A percentile compares a stretch with the other conserved stretches of the same genome.
Conservation (phyloP, 2,888 invertebrate species). For the Cactoblastis cactorum region DNA sequence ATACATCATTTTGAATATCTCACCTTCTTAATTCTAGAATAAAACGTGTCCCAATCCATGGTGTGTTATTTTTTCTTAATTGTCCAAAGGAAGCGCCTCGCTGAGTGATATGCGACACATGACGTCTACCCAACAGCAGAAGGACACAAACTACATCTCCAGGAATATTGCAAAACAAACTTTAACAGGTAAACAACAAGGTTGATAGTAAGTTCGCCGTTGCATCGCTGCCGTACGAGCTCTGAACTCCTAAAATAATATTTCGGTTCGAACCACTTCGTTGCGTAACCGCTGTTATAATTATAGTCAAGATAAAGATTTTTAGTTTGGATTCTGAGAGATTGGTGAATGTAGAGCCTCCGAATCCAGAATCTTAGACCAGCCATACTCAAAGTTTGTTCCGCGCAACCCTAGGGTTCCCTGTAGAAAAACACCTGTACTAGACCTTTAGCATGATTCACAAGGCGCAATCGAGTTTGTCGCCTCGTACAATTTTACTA, state of each 20-base stretch:
- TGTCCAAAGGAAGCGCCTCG: constrained; percentile 72
- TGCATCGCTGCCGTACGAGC: constrained; percentile 43
- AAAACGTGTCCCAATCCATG: constrained; percentile 35
- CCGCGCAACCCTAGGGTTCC: too few relatives aligned
- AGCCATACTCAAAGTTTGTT: too few relatives aligned
- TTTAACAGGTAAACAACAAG: constrained; percentile 44
- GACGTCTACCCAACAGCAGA: constrained; percentile 43
- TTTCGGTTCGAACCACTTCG: constrained; percentile 71
- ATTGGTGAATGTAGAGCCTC: not conserved
- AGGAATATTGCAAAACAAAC: constrained; percentile 47
- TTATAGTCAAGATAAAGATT: constrained; percentile 56
- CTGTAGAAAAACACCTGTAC: too few relatives aligned
- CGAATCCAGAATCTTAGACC: not conserved
- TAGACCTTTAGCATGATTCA: too few relatives aligned
- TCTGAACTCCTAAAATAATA: constrained; percentile 78
- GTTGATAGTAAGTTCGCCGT: constrained; percentile 39
- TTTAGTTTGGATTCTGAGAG: constrained; percentile 20
- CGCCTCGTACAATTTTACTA: too few relatives aligned
- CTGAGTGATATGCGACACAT: constrained; percentile 77
- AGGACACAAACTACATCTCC: constrained; percentile 41
- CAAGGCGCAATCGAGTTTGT: too few relatives aligned
- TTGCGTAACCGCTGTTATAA: constrained; percentile 74
- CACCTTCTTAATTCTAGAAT: constrained; percentile 45
- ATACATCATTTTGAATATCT: constrained; percentile 20
- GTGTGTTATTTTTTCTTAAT: constrained; percentile 54